phyloP scores from a whole-genome alignment of 1,140 invertebrate species.

The Drosophila pallidifrons region DNA sequence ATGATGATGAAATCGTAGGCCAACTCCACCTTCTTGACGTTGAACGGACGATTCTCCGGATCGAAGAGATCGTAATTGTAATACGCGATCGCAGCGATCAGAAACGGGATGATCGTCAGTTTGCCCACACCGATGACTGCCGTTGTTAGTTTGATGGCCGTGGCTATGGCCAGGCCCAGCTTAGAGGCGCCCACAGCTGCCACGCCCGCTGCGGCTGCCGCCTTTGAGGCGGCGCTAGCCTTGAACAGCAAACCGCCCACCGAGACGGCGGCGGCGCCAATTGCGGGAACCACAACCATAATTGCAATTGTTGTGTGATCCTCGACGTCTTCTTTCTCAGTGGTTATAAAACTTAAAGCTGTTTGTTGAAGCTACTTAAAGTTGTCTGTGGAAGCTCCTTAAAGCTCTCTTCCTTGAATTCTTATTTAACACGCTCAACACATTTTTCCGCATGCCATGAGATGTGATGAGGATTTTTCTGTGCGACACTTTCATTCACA shows the following conservation, averaged over 20 bases:
- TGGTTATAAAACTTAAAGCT: no score
- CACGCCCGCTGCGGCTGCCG: conserved; percentile 72
- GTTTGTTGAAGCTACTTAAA: not conserved
- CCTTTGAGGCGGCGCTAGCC: conserved; percentile 75
- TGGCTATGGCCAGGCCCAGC: conserved; percentile 85
- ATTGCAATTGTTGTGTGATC: not conserved
- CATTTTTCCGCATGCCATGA: conserved; percentile 22
- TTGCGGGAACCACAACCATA: conserved; percentile 76
- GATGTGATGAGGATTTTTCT: not conserved
- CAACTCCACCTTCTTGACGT: conserved; percentile 87
- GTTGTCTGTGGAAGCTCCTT: not conserved
- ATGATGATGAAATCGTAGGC: conserved; percentile 93
- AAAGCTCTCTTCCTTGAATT: not conserved
- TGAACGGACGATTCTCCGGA: conserved; percentile 92
- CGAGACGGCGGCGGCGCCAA: conserved; percentile 75
- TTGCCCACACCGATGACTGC: conserved; percentile 89
- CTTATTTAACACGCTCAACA: conserved; percentile 10
- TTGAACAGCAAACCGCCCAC: conserved; percentile 79
- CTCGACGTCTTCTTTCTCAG: no score
- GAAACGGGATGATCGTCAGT: conserved; percentile 90
- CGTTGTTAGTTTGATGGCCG: conserved; percentile 89
- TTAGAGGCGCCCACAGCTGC: conserved; percentile 76
- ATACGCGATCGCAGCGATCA: conserved; percentile 92
- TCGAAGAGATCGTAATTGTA: conserved; percentile 95
- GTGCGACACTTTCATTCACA: conserved; percentile 46